Percentiles rank a stretch among this genome's conserved stretches.
phyloP scores from a whole-genome alignment of 2,888 invertebrate genomes.

The Silvanus unidentatus region DNA sequence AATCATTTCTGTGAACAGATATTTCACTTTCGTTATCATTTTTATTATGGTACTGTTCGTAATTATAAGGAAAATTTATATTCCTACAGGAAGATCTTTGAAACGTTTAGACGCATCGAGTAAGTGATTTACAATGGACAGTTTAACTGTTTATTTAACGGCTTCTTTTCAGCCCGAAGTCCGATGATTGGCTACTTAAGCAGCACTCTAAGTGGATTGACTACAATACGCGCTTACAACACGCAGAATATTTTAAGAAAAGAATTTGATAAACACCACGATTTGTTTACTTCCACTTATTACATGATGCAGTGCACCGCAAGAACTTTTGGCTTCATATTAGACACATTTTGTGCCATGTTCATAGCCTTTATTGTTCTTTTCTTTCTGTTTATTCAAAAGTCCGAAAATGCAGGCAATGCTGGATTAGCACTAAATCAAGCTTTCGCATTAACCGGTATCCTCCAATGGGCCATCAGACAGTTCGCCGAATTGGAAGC shows the following conservation, averaged over 20 bases:
- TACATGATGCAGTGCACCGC: constrained; percentile 34
- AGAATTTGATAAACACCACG: constrained; percentile 41
- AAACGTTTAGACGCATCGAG: constrained; percentile 67
- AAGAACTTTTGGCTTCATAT: constrained; percentile 35
- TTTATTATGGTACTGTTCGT: constrained; percentile 61
- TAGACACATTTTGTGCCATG: constrained; percentile 30
- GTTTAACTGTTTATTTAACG: constrained; percentile 1
- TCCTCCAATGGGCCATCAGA: constrained; percentile 56
- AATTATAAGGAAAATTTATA: constrained; percentile 61
- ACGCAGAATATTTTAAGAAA: constrained; percentile 33
- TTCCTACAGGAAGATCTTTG: constrained; percentile 67
- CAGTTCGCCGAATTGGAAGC: constrained; percentile 77
- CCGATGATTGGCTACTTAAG: constrained; percentile 42
- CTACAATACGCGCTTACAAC: constrained; percentile 37
- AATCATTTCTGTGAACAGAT: constrained; percentile 63
- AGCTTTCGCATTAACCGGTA: constrained; percentile 69
- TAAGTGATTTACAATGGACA: constrained; percentile 38
- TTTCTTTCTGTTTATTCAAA: constrained; percentile 16
- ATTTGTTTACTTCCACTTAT: constrained; percentile 36
- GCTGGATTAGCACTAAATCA: constrained; percentile 64
- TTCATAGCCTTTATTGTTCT: constrained; percentile 24
- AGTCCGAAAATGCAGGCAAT: constrained; percentile 19
- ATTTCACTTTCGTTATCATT: constrained; percentile 59
- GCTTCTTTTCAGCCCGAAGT: constrained; percentile 41
- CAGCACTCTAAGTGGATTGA: constrained; percentile 39